These are phyloP conservation scores for Hippopotamyrus pictus DNA, from an alignment of 2,797 vertebrate genomes.

Conservation along the genomic window DNA sequence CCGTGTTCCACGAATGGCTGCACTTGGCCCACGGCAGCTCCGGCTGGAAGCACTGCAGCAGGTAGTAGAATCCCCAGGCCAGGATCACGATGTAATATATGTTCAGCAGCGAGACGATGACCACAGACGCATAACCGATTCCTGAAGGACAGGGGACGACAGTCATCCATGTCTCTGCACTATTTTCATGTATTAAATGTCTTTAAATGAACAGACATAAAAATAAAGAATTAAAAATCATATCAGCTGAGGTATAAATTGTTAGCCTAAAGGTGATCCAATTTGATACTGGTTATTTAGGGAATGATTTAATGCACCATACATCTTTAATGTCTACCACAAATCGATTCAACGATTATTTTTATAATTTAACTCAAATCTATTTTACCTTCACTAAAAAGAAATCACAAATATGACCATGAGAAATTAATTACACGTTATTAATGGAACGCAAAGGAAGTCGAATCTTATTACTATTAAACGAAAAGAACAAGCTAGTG, in stretches of 20 bases:
- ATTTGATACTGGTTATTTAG: neutral
- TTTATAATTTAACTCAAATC: neutral
- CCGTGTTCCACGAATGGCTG: slow-evolving; percentile 75
- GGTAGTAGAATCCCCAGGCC: slow-evolving; percentile 95
- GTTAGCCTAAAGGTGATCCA: neutral
- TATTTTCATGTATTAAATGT: neutral
- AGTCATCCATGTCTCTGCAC: neutral
- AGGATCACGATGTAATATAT: slow-evolving; percentile 97
- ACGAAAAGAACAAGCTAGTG: neutral
- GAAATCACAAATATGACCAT: neutral
- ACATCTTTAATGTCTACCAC: neutral
- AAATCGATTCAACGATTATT: neutral
- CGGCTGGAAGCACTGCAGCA: slow-evolving; percentile 82
- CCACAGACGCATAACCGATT: slow-evolving; percentile 94
- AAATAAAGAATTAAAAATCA: neutral
- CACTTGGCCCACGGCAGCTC: slow-evolving; percentile 79
- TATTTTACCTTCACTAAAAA: neutral
- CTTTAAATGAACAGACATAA: neutral
- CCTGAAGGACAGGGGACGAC: slow-evolving; percentile 55
- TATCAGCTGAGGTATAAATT: neutral
- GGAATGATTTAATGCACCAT: neutral
- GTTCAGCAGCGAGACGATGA: slow-evolving; percentile 94
- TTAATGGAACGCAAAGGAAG: neutral
- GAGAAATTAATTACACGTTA: neutral
- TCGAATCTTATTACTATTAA: neutral